Base-by-base conservation (phyloP, 2,888 invertebrate genomes). In the Flabesymbios commensalis region DNA sequence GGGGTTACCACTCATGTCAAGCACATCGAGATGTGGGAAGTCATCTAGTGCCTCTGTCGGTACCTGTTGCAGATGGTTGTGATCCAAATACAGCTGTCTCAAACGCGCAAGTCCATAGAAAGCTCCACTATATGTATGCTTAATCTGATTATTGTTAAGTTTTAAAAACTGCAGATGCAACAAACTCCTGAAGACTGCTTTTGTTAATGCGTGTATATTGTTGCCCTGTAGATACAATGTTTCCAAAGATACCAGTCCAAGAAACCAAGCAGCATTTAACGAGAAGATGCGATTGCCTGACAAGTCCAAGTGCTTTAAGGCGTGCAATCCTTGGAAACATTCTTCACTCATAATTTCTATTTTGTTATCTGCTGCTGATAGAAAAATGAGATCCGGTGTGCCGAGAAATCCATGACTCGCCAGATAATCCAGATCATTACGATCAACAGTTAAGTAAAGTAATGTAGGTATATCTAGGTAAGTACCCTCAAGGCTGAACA, bases 201-300 rank as follows among this genome's bases (percentile, higher is more conserved):
- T 45, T 2, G 60, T 42, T 2, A 69, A 33, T 2, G 47, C 56
- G 64, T 69, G 64, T 19, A 69, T 61, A 45, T 65, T 64, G 49
- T 69, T 69, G 33, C 59, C 42, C 42, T 52, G 29, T n/a, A 69
- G 60, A 24, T 43, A 47, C 17, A 69, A 52, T 22, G n/a, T 45
- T n/a, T 39, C 28, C 31, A 65, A 14, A 22, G 52, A 39, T 2
- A 29, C 24, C 4, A 68, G 36, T 7, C 53, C 57, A 10, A 47
- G 28, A n/a, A 65, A 63, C 69, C 69, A 69, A 17, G 39, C 19
- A n/a, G 65, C 51, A 52, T 62, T 33, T 10, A 64, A 47, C 26
- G 43, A 17, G 33, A 47, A 65, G n/a, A 64, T 55, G 3, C 57
- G 57, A 49, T 65, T 65, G 24, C 53, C 41, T 2, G 65, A 57